Base-by-base conservation (phyloP, 2,888 invertebrate species). In the Papilio elwesi region DNA sequence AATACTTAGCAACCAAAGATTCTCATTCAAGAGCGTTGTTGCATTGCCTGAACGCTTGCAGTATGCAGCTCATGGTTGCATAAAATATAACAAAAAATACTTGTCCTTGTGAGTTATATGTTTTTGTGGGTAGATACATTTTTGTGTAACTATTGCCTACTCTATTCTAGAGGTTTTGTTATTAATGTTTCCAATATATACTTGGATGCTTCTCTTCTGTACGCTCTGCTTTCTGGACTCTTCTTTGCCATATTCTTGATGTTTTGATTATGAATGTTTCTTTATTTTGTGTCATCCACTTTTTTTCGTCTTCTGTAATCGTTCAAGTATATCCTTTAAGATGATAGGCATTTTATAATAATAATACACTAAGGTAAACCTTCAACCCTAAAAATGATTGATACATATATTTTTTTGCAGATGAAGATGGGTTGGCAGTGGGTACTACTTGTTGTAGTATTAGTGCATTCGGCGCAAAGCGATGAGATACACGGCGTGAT, bases 381-480 rank as follows among this genome's bases (percentile, higher is more conserved):
- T 26, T 26, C 26, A 26, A 1, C 4, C 26, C 26, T 26, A 2
- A 2, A 26, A 4, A 43, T 15, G 55, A 16, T 55, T 15, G 55
- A 15, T 63, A n/a, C n/a, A n/a, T 65, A 47, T 66, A 3, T 52
- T 16, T 76, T 52, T 36, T 78, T 79, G 11, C 80, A 87, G 89
- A 74, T 75, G 53, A 82, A 36, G 53, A 89, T 89, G 89, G 76
- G 78, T 73, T 78, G 75, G 66, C 79, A 75, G n/a, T 83, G 86
- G 84, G 70, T 83, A 16, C 69, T 87, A 16, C 66, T 87, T 38
- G 74, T 82, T 51, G 71, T 85, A 7, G 74, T 85, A 13, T 78
- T 85, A 2, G 80, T 85, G 9, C 84, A 85, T 12, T 74, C 87
- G n/a, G 88, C 83, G 16, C 78, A 77, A 51, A 84, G 88, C 73